These are phyloP conservation scores for Ennomos erosarius DNA, from an alignment of 2,888 invertebrate genomes.

Conservation along the genomic window DNA sequence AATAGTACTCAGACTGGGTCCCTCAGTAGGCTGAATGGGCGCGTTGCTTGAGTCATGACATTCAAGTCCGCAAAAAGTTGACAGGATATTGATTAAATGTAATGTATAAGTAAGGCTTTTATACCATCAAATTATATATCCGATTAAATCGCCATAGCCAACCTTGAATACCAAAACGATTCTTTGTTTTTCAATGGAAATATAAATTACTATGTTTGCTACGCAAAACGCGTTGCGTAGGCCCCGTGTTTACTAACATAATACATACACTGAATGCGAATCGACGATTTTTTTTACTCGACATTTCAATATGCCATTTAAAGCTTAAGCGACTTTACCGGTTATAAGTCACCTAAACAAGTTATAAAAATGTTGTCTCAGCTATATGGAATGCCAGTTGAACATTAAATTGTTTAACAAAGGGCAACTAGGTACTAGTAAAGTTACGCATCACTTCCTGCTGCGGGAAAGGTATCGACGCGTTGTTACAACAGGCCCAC, in stretches of 20 bases:
- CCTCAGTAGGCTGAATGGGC: too few species aligned
- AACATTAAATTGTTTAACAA: conserved; percentile 37
- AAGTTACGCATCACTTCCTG: conserved; percentile 38
- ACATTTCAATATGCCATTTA: conserved; percentile 65
- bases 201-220: conserved; percentile 32
- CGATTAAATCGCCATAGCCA: conserved; percentile 28
- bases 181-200: conserved; percentile 36
- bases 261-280: conserved; percentile 60
- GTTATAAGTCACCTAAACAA: conserved; percentile 73
- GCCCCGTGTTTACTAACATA: conserved; percentile 63
- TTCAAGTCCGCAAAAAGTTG: too few species aligned
- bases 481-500: background rate
- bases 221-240: conserved; percentile 54
- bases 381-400: conserved; percentile 55
- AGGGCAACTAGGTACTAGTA: conserved; percentile 29
- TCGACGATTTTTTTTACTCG: conserved; percentile 54
- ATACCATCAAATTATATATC: conserved; percentile 29
- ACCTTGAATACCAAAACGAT: conserved; percentile 41
- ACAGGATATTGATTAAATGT: too few species aligned
- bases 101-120: conserved; percentile 10
- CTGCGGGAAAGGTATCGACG: conserved; percentile 22
- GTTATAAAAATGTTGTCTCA: conserved; percentile 58
- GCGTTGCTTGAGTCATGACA: too few species aligned
- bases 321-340: conserved; percentile 63
- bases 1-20: too few species aligned